These are phyloP conservation scores for Craniophora ligustri DNA, from an alignment of 2,888 invertebrate species.

Conservation along the genomic window DNA sequence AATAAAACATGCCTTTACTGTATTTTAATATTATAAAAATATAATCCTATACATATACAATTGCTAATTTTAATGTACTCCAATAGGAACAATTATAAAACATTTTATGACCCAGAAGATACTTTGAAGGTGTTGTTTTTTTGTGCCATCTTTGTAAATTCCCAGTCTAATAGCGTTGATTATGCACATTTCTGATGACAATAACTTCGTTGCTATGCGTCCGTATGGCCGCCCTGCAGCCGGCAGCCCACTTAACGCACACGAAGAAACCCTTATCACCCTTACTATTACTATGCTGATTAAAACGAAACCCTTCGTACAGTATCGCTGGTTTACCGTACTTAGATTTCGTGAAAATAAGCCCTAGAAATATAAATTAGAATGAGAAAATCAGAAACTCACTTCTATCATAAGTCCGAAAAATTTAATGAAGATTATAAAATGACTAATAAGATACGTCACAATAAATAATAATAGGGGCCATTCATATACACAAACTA, in stretches of 20 bases:
- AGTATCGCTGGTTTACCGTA: constrained; percentile 64
- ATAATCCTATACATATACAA: too few species aligned
- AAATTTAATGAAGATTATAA: too few species aligned
- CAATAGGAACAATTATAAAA: too few species aligned
- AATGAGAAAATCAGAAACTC: background rate
- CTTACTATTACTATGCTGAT: constrained; percentile 59
- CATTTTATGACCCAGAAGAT: too few species aligned
- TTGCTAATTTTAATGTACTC: too few species aligned
- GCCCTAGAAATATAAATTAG: constrained; percentile 19
- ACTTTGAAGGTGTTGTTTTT: too few species aligned
- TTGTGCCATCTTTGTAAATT: too few species aligned
- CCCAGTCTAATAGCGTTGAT: constrained; percentile 15
- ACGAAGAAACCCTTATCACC: constrained; percentile 57
- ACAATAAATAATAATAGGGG: too few species aligned
- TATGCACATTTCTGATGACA: constrained; percentile 34
- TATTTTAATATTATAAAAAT: background rate
- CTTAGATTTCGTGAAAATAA: constrained; percentile 54
- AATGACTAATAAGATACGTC: too few species aligned
- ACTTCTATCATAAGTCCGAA: too few species aligned
- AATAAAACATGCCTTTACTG: background rate
- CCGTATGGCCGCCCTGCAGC: constrained; percentile 66
- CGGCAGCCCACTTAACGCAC: constrained; percentile 64
- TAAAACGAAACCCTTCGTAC: constrained; percentile 55
- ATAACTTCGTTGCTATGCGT: constrained; percentile 50
- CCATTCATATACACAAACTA: too few species aligned